These are phyloP conservation scores for Brachymystax lenok DNA, from an alignment of 2,797 vertebrate species.

Conservation along the genomic window DNA sequence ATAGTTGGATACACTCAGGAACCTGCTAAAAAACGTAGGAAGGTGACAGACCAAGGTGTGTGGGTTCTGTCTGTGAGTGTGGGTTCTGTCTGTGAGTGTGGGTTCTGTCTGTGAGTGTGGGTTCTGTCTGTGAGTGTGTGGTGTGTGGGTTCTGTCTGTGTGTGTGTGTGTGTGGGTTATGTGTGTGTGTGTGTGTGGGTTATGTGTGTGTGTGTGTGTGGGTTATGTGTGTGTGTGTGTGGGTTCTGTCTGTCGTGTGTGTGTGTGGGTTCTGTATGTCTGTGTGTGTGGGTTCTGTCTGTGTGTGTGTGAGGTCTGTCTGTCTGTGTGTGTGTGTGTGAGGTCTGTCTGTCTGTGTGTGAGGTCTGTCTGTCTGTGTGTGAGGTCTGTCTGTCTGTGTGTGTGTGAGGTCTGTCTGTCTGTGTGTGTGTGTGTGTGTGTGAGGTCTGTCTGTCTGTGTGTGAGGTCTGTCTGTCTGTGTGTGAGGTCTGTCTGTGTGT, in stretches of 20 bases:
- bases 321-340: background rate
- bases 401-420: background rate
- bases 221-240: slow-evolving; percentile 9
- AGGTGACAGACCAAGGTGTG: slow-evolving; percentile 76
- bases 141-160: too few species aligned
- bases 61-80: slow-evolving; percentile 17
- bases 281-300: background rate
- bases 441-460: background rate
- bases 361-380: too few species aligned
- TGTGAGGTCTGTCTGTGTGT: too few species aligned
- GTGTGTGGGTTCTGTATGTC: too few species aligned
- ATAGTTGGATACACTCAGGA: slow-evolving; percentile 73
- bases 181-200: background rate
- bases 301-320: too few species aligned
- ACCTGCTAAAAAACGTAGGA: slow-evolving; percentile 68
- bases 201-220: slow-evolving; percentile 19
- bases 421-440: too few species aligned
- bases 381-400: background rate
- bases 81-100: too few species aligned
- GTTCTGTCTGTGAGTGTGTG: too few species aligned
- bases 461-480: background rate
- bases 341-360: background rate
- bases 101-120: too few species aligned
- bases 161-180: too few species aligned
- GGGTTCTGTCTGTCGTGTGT: background rate